These are phyloP conservation scores for Parapristionchus giblindavisi DNA, from an alignment of 2,888 invertebrate species.

Conservation along the genomic window DNA sequence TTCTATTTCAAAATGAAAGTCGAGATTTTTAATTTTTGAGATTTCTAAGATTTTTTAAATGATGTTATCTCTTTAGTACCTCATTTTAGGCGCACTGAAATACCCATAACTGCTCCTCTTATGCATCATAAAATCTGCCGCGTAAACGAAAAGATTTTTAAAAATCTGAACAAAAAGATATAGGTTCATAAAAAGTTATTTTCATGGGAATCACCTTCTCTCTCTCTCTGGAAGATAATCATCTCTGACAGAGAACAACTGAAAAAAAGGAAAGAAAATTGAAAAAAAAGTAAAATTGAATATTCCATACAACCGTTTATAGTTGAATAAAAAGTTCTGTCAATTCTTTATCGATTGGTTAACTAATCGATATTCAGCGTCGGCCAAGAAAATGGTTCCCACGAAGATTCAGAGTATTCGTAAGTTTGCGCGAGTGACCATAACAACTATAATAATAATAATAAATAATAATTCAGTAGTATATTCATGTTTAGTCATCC, in stretches of 20 bases:
- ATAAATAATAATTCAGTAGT: constrained; percentile 20
- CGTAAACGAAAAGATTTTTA: no score
- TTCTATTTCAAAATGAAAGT: no score
- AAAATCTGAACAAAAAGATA: no score
- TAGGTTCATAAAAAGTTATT: neutral
- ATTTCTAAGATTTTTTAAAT: neutral
- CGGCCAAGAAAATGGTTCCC: constrained; percentile 34
- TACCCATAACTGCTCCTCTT: no score
- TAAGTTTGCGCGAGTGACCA: constrained; percentile 2
- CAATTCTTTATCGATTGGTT: neutral
- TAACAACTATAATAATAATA: no score
- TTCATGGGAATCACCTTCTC: neutral
- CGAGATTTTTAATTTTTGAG: neutral
- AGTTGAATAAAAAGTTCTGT: neutral
- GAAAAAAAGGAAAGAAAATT: neutral
- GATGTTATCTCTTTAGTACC: no score
- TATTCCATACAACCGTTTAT: neutral
- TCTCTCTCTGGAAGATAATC: neutral
- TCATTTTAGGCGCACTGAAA: no score
- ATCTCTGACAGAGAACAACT: no score
- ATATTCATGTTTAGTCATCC: constrained; percentile 20
- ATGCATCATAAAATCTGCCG: no score
- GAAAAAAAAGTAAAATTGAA: neutral
- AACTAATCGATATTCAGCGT: constrained; percentile 18
- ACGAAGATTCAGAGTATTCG: constrained; percentile 32